Evolutionary conservation across 1,140 invertebrate species (phyloP).

Genomic region (Latrodectus geometricus): DNA sequence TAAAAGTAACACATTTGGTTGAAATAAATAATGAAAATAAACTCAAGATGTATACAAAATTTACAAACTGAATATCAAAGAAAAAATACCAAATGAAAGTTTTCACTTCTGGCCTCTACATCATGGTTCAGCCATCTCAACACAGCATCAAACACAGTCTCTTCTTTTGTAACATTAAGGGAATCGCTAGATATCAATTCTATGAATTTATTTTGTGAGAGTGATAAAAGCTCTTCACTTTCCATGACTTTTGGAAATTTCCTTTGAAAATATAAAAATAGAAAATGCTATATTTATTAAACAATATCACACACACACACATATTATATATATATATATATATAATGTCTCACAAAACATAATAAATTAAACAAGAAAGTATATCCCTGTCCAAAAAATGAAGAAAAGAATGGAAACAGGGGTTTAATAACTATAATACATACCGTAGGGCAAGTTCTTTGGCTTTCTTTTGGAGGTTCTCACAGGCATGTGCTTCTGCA

Average conservation of each 20-base stretch:
- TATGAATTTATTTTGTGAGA: slow-evolving; percentile 70
- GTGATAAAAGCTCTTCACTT: slow-evolving; percentile 72
- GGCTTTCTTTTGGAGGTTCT: slow-evolving; percentile 71
- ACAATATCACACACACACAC: not conserved
- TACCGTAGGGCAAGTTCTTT: slow-evolving; percentile 68
- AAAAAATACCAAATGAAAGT: slow-evolving; percentile 67
- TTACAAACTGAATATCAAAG: not conserved
- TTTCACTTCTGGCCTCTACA: slow-evolving; percentile 65
- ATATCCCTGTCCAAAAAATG: too few relatives aligned
- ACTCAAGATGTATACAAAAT: too few relatives aligned
- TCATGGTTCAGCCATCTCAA: slow-evolving; percentile 72
- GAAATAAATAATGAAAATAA: too few relatives aligned
- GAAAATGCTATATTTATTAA: not conserved
- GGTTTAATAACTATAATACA: not conserved
- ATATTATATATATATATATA: too few relatives aligned
- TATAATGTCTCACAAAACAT: too few relatives aligned
- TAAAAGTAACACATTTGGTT: too few relatives aligned
- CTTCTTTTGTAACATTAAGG: slow-evolving; percentile 73
- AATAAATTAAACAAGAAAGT: slow-evolving; percentile 30
- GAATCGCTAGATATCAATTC: slow-evolving; percentile 73
- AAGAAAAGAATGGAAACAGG: too few relatives aligned
- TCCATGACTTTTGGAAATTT: slow-evolving; percentile 69
- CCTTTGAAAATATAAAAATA: slow-evolving; percentile 54
- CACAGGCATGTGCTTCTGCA: slow-evolving; percentile 73
- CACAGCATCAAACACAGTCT: slow-evolving; percentile 73